phyloP scores from a whole-genome alignment of 53 echinoderm and acorn worm species.

The Temnopleurus reevesii region DNA sequence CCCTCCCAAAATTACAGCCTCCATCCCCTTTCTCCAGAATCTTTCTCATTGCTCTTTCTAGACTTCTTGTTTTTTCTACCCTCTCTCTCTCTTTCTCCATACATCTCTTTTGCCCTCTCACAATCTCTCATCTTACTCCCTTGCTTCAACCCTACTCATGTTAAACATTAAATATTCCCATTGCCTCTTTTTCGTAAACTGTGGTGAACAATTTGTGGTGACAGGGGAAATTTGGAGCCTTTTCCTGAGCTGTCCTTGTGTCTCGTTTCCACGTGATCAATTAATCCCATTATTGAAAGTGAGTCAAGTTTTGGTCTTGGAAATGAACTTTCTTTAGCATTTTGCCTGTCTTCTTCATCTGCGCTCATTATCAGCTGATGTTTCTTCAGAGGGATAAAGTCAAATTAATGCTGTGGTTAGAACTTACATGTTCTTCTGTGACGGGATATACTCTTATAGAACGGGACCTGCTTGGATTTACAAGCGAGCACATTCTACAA shows the following conservation, averaged over 20 bases:
- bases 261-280: conserved; percentile 16
- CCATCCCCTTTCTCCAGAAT: too few species aligned
- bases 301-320: conserved; percentile 12
- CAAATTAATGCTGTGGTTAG: not conserved
- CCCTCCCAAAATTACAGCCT: too few species aligned
- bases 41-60: too few species aligned
- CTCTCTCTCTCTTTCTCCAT: too few species aligned
- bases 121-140: too few species aligned
- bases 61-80: not conserved
- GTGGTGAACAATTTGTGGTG: conserved; percentile 11
- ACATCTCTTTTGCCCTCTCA: too few species aligned
- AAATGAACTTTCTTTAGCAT: conserved; percentile 11
- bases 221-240: not conserved
- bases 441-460: too few species aligned
- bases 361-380: conserved; percentile 5
- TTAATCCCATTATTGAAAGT: not conserved
- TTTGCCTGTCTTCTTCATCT: not conserved
- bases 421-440: not conserved
- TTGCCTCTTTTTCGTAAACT: not conserved
- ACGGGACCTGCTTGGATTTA: not conserved
- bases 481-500: not conserved
- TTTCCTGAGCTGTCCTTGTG: not conserved
- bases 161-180: conserved; percentile 8
- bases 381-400: not conserved
- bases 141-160: not conserved